Evolutionary conservation across 1,140 invertebrate genomes (phyloP).

Genomic region (Danaus plexippus): DNA sequence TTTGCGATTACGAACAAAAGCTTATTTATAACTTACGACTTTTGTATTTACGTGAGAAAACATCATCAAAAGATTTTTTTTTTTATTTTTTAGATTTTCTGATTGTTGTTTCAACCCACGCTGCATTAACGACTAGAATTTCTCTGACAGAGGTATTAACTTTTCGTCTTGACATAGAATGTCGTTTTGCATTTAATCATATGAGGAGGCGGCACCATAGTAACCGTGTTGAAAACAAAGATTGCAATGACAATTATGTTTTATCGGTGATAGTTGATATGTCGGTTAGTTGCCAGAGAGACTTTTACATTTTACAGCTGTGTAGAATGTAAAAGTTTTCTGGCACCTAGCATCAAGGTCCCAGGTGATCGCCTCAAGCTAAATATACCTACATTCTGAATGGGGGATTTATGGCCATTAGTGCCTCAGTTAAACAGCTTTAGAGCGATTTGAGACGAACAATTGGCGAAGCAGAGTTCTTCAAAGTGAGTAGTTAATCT

Average conservation of each 20-base stretch:
- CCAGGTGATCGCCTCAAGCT: conserved; percentile 44
- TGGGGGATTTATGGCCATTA: conserved; percentile 54
- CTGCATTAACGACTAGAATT: conserved; percentile 31
- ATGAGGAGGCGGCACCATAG: too few species aligned
- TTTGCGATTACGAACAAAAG: not conserved
- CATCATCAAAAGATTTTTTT: too few species aligned
- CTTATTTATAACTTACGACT: not conserved
- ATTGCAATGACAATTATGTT: too few species aligned
- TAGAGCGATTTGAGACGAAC: conserved; percentile 24
- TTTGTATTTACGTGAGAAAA: not conserved
- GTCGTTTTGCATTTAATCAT: too few species aligned
- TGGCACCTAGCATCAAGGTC: conserved; percentile 46
- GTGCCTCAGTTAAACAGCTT: conserved; percentile 28
- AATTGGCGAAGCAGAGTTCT: conserved; percentile 19
- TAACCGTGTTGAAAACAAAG: too few species aligned
- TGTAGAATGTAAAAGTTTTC: conserved; percentile 25
- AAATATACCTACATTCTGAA: conserved; percentile 54
- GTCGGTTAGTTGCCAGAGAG: too few species aligned
- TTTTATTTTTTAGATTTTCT: conserved; percentile 11
- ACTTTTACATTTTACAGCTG: too few species aligned
- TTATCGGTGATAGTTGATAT: too few species aligned
- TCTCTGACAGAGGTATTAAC: conserved; percentile 29
- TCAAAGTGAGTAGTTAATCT: conserved; percentile 13
- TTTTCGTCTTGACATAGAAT: too few species aligned
- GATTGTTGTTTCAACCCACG: conserved; percentile 28